Conservation (phyloP, 2,113 vertebrate genomes). For the Beaufortia kweichowensis region DNA sequence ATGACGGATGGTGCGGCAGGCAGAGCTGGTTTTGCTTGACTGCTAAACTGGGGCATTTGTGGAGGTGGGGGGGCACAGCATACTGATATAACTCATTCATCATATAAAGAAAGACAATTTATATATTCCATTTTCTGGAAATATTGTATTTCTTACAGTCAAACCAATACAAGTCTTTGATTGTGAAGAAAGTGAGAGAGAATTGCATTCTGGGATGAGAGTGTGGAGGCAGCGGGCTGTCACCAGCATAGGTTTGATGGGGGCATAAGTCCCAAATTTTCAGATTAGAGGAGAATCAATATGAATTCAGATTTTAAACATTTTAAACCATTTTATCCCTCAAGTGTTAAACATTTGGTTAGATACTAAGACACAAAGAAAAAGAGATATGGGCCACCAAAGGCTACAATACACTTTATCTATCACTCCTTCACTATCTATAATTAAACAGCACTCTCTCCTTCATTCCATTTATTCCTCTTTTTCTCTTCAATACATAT, state of each 20-base stretch:
- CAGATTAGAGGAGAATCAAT: background rate
- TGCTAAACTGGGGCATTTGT: conserved; percentile 74
- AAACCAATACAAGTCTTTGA: conserved; percentile 1
- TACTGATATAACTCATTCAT: conserved; percentile 25
- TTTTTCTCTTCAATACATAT: too few relatives aligned
- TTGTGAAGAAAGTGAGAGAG: background rate
- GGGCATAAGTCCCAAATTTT: too few relatives aligned
- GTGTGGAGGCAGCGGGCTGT: too few relatives aligned
- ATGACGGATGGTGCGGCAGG: conserved; percentile 69
- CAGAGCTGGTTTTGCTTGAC: conserved; percentile 71
- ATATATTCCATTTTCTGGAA: conserved; percentile 11
- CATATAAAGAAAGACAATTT: conserved; percentile 30
- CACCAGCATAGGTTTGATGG: too few relatives aligned
- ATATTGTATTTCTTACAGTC: conserved; percentile 7
- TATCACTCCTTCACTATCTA: conserved; percentile 56
- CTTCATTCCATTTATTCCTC: background rate
- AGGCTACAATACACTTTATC: conserved; percentile 54
- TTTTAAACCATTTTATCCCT: too few relatives aligned
- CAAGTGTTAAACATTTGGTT: too few relatives aligned
- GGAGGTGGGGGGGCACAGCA: conserved; percentile 41
- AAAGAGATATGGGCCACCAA: conserved; percentile 47
- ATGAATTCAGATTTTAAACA: background rate
- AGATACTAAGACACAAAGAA: conserved; percentile 14
- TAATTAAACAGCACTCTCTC: conserved; percentile 50
- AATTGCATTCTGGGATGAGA: background rate